A percentile compares a stretch with the other conserved stretches of the same genome.
Conservation (phyloP, 2,888 invertebrate genomes). For the Acrocera orbiculus region DNA sequence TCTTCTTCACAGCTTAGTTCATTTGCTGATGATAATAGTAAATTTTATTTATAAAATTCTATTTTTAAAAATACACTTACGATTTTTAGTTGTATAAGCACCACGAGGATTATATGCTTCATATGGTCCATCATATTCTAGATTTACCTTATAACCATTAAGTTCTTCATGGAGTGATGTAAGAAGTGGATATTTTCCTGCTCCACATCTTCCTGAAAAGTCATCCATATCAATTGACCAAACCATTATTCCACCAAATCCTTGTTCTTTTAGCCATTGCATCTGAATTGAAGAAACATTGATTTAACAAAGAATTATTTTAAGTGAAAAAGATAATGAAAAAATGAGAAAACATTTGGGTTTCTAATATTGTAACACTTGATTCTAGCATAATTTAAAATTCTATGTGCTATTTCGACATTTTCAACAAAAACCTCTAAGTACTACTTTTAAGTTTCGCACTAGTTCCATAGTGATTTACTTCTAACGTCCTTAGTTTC, state of each 20-base stretch:
- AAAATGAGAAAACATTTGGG: no score
- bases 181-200: conserved; percentile 77
- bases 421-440: no score
- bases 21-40: conserved; percentile 43
- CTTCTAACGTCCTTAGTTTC: no score
- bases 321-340: no score
- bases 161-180: conserved; percentile 75
- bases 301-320: no score
- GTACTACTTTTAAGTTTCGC: no score
- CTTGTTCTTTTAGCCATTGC: conserved; percentile 85
- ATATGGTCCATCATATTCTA: conserved; percentile 76
- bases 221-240: conserved; percentile 96
- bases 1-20: conserved; percentile 82
- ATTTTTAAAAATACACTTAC: conserved; percentile 39
- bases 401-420: no score
- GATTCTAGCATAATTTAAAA: no score
- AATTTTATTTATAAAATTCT: background rate
- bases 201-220: conserved; percentile 77
- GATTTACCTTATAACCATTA: conserved; percentile 58
- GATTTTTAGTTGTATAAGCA: conserved; percentile 75
- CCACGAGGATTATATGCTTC: conserved; percentile 51
- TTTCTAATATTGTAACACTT: no score
- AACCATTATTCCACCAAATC: conserved; percentile 90
- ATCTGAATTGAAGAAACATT: conserved; percentile 38
- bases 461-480: no score